Percentiles rank a stretch among this genome's conserved stretches.
Conservation (phyloP, 2,888 invertebrate genomes). For the Rhynchonema sp. region DNA sequence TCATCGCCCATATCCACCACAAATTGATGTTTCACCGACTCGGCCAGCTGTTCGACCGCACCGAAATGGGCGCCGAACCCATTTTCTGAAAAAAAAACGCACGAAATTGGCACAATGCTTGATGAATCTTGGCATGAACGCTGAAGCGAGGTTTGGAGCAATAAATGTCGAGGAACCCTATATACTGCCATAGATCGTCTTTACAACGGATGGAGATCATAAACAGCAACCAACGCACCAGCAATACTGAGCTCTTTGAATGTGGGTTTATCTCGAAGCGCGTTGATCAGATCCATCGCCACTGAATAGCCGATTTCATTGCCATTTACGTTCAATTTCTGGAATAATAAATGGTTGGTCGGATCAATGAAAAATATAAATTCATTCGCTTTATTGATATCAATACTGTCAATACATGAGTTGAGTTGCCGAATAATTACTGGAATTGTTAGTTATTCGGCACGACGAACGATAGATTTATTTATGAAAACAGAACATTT, state of each 20-base stretch:
- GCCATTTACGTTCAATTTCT: not conserved
- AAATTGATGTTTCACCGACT: not conserved
- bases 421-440: not conserved
- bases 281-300: not conserved
- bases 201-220: no score
- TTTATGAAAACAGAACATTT: not conserved
- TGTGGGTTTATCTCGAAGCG: not conserved
- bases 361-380: no score
- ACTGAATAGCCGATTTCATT: not conserved
- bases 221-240: not conserved
- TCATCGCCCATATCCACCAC: constrained; percentile 10
- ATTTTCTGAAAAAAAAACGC: constrained; percentile 10
- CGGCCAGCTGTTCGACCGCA: constrained; percentile 3
- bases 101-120: not conserved
- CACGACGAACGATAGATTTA: no score
- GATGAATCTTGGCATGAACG: no score
- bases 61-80: constrained; percentile 12
- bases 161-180: no score
- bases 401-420: no score
- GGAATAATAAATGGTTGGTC: not conserved
- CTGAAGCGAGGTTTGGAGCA: not conserved
- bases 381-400: not conserved
- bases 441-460: not conserved
- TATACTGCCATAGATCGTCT: no score
- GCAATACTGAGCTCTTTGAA: not conserved